Conservation (phyloP, 1,140 invertebrate genomes). For the Musca vetustissima region DNA sequence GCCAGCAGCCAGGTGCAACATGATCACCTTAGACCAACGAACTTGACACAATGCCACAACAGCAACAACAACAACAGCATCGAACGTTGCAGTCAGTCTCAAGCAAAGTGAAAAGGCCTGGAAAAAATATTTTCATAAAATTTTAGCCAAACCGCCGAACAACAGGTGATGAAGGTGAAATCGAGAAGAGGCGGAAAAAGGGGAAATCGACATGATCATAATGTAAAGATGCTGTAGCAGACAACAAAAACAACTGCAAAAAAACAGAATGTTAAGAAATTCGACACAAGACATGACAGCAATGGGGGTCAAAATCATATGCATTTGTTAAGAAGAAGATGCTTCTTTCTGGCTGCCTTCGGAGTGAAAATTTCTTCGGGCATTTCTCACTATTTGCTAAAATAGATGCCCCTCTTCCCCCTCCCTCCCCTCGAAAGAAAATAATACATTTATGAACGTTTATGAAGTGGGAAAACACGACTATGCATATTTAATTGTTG, state of each 20-base stretch:
- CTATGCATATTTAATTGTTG: conserved; percentile 26
- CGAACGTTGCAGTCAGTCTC: not conserved
- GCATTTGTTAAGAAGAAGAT: not conserved
- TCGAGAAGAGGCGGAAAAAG: not conserved
- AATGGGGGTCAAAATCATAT: not conserved
- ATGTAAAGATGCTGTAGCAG: not conserved
- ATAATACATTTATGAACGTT: conserved; percentile 10
- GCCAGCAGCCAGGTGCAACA: conserved; percentile 10
- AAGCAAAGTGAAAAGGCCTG: not conserved
- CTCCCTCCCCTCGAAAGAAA: not conserved
- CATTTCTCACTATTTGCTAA: too few relatives aligned
- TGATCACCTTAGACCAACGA: conserved; percentile 13
- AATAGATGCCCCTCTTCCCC: too few relatives aligned
- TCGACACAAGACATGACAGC: too few relatives aligned
- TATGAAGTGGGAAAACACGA: conserved; percentile 25
- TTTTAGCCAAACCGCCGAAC: too few relatives aligned
- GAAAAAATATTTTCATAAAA: not conserved
- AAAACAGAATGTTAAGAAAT: too few relatives aligned
- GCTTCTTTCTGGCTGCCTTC: not conserved
- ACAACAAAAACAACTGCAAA: not conserved
- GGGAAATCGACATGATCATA: not conserved
- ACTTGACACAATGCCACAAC: conserved; percentile 12
- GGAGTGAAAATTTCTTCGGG: too few relatives aligned
- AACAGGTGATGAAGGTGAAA: not conserved
- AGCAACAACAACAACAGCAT: too few relatives aligned